Conservation (phyloP, 1,140 invertebrate species). For the Orchestia grillus region DNA sequence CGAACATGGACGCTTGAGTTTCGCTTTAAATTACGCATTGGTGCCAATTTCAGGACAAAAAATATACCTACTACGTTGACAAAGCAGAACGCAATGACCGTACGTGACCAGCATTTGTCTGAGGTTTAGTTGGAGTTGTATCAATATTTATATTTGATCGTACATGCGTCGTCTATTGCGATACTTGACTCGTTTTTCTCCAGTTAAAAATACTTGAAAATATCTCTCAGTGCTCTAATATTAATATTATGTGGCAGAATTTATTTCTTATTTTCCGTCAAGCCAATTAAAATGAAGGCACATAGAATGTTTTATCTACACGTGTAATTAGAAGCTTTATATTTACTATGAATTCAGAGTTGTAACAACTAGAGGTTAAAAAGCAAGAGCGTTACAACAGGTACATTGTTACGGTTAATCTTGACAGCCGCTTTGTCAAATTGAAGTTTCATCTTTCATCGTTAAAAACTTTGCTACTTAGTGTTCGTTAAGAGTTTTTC, state of each 20-base stretch:
- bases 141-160: neutral
- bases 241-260: neutral
- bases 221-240: neutral
- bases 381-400: neutral
- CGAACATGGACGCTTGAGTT: neutral
- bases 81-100: neutral
- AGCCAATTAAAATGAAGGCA: neutral
- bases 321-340: neutral
- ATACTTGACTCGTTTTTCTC: neutral
- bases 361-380: neutral
- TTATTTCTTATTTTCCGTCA: neutral
- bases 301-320: neutral
- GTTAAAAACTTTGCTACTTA: neutral
- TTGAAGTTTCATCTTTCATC: neutral
- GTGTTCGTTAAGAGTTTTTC: neutral
- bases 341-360: neutral
- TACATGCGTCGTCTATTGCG: neutral
- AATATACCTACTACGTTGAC: neutral
- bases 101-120: neutral
- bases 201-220: neutral
- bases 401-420: neutral
- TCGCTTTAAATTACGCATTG: neutral
- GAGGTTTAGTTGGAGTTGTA: neutral
- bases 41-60: neutral
- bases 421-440: neutral